phyloP scores from a whole-genome alignment of 2,888 invertebrate species.

The Drosophila borborema region DNA sequence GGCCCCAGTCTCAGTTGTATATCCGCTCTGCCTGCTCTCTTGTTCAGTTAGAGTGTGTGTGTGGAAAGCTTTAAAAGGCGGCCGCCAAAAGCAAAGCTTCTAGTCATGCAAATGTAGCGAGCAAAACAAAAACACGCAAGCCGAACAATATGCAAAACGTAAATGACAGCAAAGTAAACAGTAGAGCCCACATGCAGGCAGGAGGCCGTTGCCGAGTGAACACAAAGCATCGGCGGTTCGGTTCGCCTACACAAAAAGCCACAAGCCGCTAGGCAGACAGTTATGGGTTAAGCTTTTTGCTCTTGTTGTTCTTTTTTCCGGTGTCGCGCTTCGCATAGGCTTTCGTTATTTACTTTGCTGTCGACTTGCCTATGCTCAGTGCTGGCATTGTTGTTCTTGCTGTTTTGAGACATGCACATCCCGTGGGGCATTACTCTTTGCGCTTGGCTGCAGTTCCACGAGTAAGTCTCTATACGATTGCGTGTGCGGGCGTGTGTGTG shows the following conservation, averaged over 20 bases:
- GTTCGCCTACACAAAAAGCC: constrained; percentile 37
- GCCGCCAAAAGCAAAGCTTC: constrained; percentile 32
- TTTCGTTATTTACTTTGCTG: constrained; percentile 43
- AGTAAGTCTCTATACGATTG: constrained; percentile 8
- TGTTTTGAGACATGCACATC: constrained; percentile 37
- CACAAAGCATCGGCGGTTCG: constrained; percentile 10
- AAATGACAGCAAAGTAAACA: constrained; percentile 58
- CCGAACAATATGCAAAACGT: constrained; percentile 31
- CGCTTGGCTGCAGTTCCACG: constrained; percentile 55
- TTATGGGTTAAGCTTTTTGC: constrained; percentile 21
- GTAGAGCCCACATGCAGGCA: constrained; percentile 18
- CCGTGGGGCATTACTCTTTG: constrained; percentile 70
- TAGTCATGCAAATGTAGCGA: constrained; percentile 56
- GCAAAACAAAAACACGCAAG: constrained; percentile 73
- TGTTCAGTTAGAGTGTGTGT: background rate
- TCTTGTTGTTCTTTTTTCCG: constrained; percentile 56
- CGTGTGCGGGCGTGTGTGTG: background rate
- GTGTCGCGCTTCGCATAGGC: constrained; percentile 48
- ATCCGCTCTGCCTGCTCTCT: constrained; percentile 10
- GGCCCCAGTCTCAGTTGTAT: constrained; percentile 25
- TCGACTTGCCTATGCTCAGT: constrained; percentile 25
- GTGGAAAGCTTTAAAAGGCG: constrained; percentile 24
- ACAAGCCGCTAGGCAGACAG: constrained; percentile 15
- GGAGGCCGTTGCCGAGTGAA: constrained; percentile 6
- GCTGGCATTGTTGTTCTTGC: constrained; percentile 28